These are phyloP conservation scores for Halcyon badia DNA, from an alignment of 2,797 vertebrate species.

Conservation along the genomic window DNA sequence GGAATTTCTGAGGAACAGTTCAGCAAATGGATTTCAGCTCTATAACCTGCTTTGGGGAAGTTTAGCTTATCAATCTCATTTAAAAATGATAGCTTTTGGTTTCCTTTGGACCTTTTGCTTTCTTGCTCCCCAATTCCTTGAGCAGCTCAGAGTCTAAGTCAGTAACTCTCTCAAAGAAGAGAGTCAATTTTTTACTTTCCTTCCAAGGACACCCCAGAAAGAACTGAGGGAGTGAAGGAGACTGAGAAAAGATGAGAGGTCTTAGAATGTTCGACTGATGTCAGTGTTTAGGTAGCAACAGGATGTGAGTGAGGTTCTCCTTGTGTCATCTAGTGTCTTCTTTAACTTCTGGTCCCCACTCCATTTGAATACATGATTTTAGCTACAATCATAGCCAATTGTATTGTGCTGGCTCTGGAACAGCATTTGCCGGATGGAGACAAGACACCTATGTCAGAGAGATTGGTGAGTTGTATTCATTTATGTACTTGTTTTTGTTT, in stretches of 20 bases:
- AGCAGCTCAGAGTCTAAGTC: background rate
- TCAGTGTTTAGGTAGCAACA: background rate
- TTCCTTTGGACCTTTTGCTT: background rate
- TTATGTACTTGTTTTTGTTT: background rate
- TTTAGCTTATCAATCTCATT: background rate
- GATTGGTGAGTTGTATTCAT: constrained; percentile 88
- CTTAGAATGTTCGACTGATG: background rate
- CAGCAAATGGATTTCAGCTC: background rate
- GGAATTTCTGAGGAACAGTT: background rate
- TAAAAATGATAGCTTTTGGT: background rate
- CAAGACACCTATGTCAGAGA: constrained; percentile 96
- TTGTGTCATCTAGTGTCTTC: background rate
- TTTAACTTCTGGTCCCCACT: constrained; percentile 81
- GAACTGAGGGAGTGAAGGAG: background rate
- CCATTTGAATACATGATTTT: constrained; percentile 99
- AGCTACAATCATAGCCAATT: constrained; percentile 98
- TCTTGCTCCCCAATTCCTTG: background rate
- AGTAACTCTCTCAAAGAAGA: background rate
- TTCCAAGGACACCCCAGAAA: background rate
- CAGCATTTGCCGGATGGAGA: constrained; percentile 95
- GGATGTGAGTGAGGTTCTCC: background rate
- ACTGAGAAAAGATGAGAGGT: background rate
- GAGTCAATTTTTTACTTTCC: background rate
- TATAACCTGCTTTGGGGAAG: background rate
- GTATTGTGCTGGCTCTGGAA: constrained; percentile 96